Conservation (phyloP, 1,140 invertebrate genomes). For the Zaprionus tsacasi region DNA sequence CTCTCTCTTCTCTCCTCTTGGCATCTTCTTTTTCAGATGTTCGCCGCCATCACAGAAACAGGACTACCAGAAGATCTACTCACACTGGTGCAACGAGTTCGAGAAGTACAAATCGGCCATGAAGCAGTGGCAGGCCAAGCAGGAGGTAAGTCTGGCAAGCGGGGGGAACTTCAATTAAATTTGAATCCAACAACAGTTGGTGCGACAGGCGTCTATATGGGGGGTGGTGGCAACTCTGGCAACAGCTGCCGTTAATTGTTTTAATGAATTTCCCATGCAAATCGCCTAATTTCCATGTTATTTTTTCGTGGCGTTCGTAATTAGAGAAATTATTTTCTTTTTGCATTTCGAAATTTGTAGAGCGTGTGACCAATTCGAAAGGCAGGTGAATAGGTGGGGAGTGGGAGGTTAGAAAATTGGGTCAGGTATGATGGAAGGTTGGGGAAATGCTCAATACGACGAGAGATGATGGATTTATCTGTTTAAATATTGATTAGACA, state of each 20-base stretch:
- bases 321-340: constrained; percentile 54
- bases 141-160: constrained; percentile 88
- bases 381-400: not conserved
- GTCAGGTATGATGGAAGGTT: not conserved
- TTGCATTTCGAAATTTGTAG: constrained; percentile 6
- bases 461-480: not conserved
- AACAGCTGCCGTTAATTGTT: constrained; percentile 66
- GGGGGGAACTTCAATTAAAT: not conserved
- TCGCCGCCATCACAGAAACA: constrained; percentile 88
- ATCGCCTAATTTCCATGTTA: constrained; percentile 67
- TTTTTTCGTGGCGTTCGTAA: constrained; percentile 56
- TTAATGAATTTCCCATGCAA: constrained; percentile 80
- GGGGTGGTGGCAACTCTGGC: not conserved
- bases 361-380: constrained; percentile 6
- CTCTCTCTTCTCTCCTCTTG: not conserved
- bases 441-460: not conserved
- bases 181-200: constrained; percentile 1
- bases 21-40: constrained; percentile 85
- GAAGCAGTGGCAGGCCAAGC: constrained; percentile 90
- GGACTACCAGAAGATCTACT: constrained; percentile 91
- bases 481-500: not conserved
- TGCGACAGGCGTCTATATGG: not conserved
- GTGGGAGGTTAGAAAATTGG: not conserved
- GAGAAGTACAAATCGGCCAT: constrained; percentile 92
- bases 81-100: constrained; percentile 92